A percentile compares a stretch with the other conserved stretches of the same genome.
phyloP scores from a whole-genome alignment of 92 coral and sea anemone genomes.

The Phymanthus crucifer region DNA sequence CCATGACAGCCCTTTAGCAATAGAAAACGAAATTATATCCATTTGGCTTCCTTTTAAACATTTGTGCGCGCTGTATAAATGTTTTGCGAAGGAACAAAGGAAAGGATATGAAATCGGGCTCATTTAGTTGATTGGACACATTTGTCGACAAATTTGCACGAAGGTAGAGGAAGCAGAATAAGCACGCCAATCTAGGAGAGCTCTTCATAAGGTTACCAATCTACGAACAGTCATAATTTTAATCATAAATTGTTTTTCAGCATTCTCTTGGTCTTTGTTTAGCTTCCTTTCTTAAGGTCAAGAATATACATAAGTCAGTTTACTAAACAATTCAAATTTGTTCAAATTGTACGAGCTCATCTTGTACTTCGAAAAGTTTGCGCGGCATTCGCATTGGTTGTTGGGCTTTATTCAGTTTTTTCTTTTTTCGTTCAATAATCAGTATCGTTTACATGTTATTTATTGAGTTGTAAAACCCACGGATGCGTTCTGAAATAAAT shows the following conservation, averaged over 20 bases:
- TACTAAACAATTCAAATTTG: background rate
- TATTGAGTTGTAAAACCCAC: background rate
- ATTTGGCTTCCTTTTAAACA: conserved; percentile 18
- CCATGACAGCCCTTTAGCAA: conserved; percentile 33
- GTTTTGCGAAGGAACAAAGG: conserved; percentile 26
- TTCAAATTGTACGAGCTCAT: background rate
- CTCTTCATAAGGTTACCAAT: conserved; percentile 42
- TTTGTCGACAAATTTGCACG: background rate
- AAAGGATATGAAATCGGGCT: conserved; percentile 35
- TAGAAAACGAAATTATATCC: conserved; percentile 12
- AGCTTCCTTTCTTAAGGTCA: background rate
- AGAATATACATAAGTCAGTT: background rate
- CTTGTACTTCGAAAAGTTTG: background rate
- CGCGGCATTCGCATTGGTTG: background rate
- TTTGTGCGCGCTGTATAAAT: conserved; percentile 1
- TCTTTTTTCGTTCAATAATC: background rate
- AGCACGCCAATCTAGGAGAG: background rate
- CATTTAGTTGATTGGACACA: background rate
- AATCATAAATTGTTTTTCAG: background rate
- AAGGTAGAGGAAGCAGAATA: background rate
- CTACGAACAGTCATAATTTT: background rate
- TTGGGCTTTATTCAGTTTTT: background rate
- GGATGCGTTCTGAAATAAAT: background rate
- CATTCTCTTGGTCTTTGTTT: background rate
- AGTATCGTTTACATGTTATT: background rate